phyloP scores from a whole-genome alignment of 2,888 invertebrate genomes.

The Creontiades dilutus region DNA sequence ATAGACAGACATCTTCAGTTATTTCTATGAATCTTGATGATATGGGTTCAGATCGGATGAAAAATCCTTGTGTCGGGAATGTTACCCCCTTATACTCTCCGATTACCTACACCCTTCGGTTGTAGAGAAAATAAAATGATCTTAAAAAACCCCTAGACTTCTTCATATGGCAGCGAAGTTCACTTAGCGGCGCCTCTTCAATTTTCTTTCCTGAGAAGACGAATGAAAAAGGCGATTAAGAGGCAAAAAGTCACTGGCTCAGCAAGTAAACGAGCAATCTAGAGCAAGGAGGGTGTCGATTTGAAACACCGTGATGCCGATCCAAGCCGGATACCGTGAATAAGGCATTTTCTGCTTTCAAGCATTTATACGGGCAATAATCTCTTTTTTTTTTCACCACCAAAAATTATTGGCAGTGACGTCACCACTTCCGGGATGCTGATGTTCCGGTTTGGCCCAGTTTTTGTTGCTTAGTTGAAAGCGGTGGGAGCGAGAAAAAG shows the following conservation, averaged over 20 bases:
- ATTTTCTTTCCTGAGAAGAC: neutral
- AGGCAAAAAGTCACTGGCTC: conserved; percentile 31
- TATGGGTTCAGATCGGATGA: too few species aligned
- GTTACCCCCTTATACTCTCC: too few species aligned
- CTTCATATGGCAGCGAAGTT: neutral
- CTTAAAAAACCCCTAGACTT: neutral
- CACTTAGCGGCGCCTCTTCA: neutral
- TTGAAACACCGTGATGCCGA: conserved; percentile 67
- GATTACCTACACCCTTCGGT: too few species aligned
- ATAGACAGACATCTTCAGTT: too few species aligned
- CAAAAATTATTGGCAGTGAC: conserved; percentile 56
- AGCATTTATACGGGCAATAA: conserved; percentile 37
- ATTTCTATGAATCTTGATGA: too few species aligned
- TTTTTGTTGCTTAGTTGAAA: conserved; percentile 25
- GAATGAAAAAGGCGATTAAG: neutral
- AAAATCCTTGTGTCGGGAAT: too few species aligned
- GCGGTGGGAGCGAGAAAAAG: neutral
- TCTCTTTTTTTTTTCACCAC: conserved; percentile 6
- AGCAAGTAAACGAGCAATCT: conserved; percentile 68
- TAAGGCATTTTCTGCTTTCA: neutral
- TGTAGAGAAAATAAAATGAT: too few species aligned
- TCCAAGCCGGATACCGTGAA: conserved; percentile 64
- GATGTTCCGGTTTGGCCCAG: conserved; percentile 53
- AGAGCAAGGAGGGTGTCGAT: conserved; percentile 64
- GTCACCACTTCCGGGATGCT: conserved; percentile 68